phyloP scores from a whole-genome alignment of 2,797 vertebrate genomes.

The Zenarchopterus dispar region DNA sequence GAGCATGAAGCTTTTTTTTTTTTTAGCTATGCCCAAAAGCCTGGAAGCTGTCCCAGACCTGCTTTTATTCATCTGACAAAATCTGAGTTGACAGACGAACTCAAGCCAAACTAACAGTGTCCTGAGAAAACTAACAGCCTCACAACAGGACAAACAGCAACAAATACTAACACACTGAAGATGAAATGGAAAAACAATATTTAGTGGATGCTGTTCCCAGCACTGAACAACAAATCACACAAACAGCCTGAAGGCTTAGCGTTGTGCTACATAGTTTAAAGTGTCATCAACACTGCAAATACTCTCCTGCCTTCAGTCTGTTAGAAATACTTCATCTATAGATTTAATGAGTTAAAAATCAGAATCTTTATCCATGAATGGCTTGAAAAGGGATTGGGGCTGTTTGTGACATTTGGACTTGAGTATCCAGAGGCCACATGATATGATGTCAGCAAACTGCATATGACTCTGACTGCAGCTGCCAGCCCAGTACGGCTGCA shows the following conservation, averaged over 20 bases:
- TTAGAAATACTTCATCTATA: background rate
- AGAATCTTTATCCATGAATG: background rate
- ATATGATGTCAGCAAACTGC: conserved; percentile 19
- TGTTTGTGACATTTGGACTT: conserved; percentile 11
- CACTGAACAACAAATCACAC: background rate
- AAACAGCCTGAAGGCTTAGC: conserved; percentile 18
- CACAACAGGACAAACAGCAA: conserved; percentile 4
- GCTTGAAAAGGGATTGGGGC: background rate
- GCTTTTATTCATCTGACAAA: conserved; percentile 1
- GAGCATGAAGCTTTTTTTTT: conserved; percentile 12
- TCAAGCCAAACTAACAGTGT: conserved; percentile 30
- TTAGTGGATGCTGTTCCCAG: no score
- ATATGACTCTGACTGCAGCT: conserved; percentile 1
- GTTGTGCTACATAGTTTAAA: background rate
- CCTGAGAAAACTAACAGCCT: conserved; percentile 53
- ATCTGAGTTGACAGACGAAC: conserved; percentile 17
- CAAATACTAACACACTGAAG: background rate
- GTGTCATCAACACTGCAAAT: conserved; percentile 17
- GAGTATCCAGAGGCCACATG: background rate
- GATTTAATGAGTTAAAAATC: background rate
- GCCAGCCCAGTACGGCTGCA: conserved; percentile 3
- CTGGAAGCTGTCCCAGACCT: conserved; percentile 3
- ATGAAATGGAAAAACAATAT: conserved; percentile 2
- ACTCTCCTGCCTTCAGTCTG: background rate
- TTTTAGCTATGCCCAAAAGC: conserved; percentile 43